Conservation (phyloP, 2,113 vertebrate genomes). For the Australoheros scitulus region DNA sequence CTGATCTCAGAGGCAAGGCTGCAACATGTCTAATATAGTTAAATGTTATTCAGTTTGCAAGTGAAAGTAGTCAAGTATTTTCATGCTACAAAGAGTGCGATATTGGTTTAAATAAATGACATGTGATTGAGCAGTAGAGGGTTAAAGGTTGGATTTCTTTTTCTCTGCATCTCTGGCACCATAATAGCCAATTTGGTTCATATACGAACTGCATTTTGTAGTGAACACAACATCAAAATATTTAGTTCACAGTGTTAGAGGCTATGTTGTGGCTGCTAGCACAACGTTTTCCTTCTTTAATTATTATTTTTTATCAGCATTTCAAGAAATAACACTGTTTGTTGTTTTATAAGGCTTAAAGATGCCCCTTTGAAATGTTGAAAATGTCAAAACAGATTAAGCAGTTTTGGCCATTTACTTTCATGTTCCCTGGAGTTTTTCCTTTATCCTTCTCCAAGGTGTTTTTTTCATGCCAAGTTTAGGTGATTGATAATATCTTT, state of each 20-base stretch:
- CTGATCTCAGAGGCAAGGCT: neutral
- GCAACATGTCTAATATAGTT: neutral
- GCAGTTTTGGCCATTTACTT: slow-evolving; percentile 7
- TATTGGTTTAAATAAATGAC: neutral
- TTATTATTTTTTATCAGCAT: too few relatives aligned
- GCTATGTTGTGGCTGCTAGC: too few relatives aligned
- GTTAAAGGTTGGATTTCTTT: neutral
- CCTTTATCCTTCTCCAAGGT: neutral
- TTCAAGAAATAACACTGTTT: neutral
- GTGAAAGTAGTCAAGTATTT: neutral
- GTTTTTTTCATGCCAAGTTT: neutral
- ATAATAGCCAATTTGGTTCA: neutral
- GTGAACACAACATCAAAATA: neutral
- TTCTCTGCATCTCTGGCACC: neutral
- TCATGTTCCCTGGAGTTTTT: neutral
- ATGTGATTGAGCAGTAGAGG: neutral
- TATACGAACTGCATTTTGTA: neutral
- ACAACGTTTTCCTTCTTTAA: neutral
- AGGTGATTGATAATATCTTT: neutral
- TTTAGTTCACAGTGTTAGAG: neutral
- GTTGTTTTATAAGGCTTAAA: slow-evolving; percentile 9
- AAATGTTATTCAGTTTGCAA: neutral
- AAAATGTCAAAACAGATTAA: slow-evolving; percentile 14
- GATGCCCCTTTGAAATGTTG: slow-evolving; percentile 8
- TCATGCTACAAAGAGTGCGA: neutral